Percentiles rank a stretch among this genome's conserved stretches.
phyloP scores from a whole-genome alignment of 2,888 invertebrate species.

The Conops quadrifasciatus region DNA sequence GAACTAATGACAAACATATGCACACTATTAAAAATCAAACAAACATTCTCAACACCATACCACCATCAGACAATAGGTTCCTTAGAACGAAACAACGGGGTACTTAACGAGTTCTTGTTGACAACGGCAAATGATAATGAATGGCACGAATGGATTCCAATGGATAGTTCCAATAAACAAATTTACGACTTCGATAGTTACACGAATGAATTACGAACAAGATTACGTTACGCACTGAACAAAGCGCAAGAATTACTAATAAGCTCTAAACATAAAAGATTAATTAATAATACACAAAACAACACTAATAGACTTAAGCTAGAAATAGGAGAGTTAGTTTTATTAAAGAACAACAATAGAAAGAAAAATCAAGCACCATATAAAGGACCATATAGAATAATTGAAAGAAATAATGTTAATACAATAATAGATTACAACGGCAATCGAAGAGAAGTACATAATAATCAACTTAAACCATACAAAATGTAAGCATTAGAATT shows the following conservation, averaged over 20 bases:
- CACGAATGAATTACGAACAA: conserved; percentile 22
- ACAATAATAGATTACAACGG: too few species aligned
- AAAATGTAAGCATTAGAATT: too few species aligned
- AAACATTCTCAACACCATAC: conserved; percentile 22
- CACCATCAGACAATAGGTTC: conserved; percentile 13
- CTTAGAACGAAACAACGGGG: conserved; percentile 15
- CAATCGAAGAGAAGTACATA: too few species aligned
- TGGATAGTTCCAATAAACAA: conserved; percentile 20
- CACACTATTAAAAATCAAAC: background rate
- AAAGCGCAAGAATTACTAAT: conserved; percentile 10
- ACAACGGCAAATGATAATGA: background rate
- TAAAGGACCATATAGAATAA: too few species aligned
- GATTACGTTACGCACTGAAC: conserved; percentile 15
- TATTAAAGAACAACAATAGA: background rate
- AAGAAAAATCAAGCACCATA: too few species aligned
- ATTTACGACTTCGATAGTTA: conserved; percentile 16
- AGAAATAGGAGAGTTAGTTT: background rate
- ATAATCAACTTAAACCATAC: too few species aligned
- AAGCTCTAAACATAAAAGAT: background rate
- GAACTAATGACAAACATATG: conserved; percentile 2
- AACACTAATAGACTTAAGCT: background rate
- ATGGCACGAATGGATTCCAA: conserved; percentile 13
- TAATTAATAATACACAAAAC: background rate
- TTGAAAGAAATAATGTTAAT: too few species aligned
- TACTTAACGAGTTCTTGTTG: conserved; percentile 9